Evolutionary conservation across 2,888 invertebrate genomes (phyloP), one percentile per base, ranked within the genome.

Genomic region (Netelia fuscicornis): DNA sequence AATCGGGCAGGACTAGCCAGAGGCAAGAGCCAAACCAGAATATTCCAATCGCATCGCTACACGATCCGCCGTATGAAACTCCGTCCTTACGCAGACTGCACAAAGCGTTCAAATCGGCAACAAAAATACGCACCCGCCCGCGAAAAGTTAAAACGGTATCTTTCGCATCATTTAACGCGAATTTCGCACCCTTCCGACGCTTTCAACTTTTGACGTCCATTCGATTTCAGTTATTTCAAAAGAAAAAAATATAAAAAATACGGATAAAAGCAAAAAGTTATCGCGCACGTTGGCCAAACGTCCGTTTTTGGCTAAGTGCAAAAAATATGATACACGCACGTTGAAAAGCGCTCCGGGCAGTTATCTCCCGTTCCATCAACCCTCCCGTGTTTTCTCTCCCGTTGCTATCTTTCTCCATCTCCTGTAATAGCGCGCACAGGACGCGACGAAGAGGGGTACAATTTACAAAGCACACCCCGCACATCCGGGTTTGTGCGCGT

Each of bases 271-370:
- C 1, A 17, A 58, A 44, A 37, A 11, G 13, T 67, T 20, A 67
- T 11, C 20, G 67, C 23, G 1, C 11, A 8, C 23, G 17, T 48
- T 1, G 9, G n/a, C 10, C 9, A 1, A 20, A 67, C n/a, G 20
- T 48, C 11, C 10, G 20, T 48, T 48, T 13, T 48, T 13, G 48
- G 11, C 10, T 11, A 11, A 23, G 20, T 48, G 8, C 11, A 67
- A 67, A 65, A 65, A 65, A 67, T 23, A 23, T 10, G 10, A 67
- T 48, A 67, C 9, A 48, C 10, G 67, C 1, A 20, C 10, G 44
- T 67, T 67, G 48, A 67, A 67, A 44, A 67, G 44, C 44, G 10
- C 17, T 44, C 44, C 62, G 44, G 48, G 64, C 20, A 75, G 30
- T 64, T 52, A 64, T 75, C 64, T n/a, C 30, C 0, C 37, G 5